Evolutionary conservation across 2,888 invertebrate species (phyloP), one percentile per base, ranked within the genome.

Genomic region (Drosophila atroscutellata): DNA sequence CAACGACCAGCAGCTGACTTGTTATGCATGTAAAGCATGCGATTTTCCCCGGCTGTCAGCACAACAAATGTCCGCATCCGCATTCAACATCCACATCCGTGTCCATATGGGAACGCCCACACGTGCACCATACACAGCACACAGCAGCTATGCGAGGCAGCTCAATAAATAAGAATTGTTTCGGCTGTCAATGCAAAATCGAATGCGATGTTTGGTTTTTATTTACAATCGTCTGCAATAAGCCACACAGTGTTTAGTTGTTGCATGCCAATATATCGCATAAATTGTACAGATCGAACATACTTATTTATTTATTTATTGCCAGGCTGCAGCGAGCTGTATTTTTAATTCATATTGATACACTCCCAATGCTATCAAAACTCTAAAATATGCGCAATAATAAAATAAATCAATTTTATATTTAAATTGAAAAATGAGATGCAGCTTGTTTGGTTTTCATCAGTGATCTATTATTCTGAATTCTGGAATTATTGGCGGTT

Each of bases 391-490:
- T 74, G 59, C 74, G 49, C 70, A 52, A 34, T 34, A 39, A 65
- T 65, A 59, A 72, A 83, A 69, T 65, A 24, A 45, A 45, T 24
- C 24, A 45, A 45, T 71, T 54, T 67, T 72, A 32, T 60, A 56
- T 80, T 81, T 83, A 65, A 45, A 81, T 81, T 86, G 72, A 54
- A 72, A 72, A 71, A 50, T 56, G 34, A 49, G 56, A 52, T 15
- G 39, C 47, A 18, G 60, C 51, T 39, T 49, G 47, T 58, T 72
- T 70, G 24, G 52, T 63, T 49, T 55, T 7, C 3, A 28, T 15
- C 39, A 49, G 45, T 7, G 18, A 7, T n/a, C 3, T 47, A 2
- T 6, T 39, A 11, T 5, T 3, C 3, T n/a, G 34, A 24, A 45
- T 42, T 11, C 7, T 0, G 18, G 1, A 49, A 20, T 28, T 61